Evolutionary conservation across 2,113 vertebrate genomes (phyloP), one percentile per base, ranked within the genome.

Genomic region (Epinephelus lanceolatus): DNA sequence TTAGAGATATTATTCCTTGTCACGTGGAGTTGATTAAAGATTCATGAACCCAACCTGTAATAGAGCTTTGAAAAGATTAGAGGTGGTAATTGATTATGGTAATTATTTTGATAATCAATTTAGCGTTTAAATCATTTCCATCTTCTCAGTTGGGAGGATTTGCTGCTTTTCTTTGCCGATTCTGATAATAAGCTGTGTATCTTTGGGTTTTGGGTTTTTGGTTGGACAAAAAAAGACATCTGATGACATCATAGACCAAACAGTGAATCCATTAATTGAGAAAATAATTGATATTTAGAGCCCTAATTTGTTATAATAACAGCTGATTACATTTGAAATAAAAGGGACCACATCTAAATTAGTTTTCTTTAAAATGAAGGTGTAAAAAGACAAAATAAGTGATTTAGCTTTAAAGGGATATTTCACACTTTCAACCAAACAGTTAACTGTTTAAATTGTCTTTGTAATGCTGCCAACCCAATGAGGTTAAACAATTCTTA

Each of bases 1-100:
- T 80, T 65, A 75, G 71, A n/a, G 0, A 61, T 79, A 90, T 71
- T 72, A 84, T 71, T 37, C 49, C 49, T 53, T 57, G 47, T 57
- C 71, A 63, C 9, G 17, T 74, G 61, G 13, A 72, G 27, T 55
- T 76, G 37, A 88, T 87, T 23, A 68, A 82, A 75, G 2, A 23
- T n/a, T 47, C 33, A 27, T 45, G 37, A 61, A 45, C 3, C 4
- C 25, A 17, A 78, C 23, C 30, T 71, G 6, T 66, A 23, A 63
- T 3, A 19, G 17, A 66, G 68, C 9, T 37, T 37, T 59, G 15
- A 51, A 76, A 33, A 10, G 59, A 82, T 84, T 17, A 75, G 77
- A 74, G 30, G 0, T 19, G 74, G 63, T 60, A 68, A 82, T 25
- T 6, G 4, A 45, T 65, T 51, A 42, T 5, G 5, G 21, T 21